phyloP scores from a whole-genome alignment of 1,140 invertebrate species.

The Phocides pigmalion region DNA sequence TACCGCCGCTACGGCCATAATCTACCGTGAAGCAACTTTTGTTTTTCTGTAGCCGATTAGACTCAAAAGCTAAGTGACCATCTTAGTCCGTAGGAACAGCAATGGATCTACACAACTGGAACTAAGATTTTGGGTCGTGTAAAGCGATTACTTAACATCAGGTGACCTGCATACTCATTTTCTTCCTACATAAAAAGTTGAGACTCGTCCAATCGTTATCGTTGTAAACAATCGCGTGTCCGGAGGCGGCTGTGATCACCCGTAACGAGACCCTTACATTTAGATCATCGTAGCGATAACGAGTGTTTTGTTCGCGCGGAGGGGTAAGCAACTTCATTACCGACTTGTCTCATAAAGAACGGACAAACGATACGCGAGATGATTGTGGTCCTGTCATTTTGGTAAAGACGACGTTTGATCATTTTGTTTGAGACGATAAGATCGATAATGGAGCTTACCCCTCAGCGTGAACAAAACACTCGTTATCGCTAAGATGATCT shows the following conservation, averaged over 20 bases:
- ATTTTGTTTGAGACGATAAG: too few relatives aligned
- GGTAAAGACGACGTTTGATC: not conserved
- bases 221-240: conserved; percentile 59
- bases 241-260: conserved; percentile 64
- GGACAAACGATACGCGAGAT: not conserved
- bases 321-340: conserved; percentile 63
- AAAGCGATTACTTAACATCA: too few relatives aligned
- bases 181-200: too few relatives aligned
- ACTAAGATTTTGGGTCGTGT: too few relatives aligned
- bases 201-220: conserved; percentile 45
- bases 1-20: too few relatives aligned
- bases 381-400: not conserved
- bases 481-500: conserved; percentile 70
- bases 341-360: conserved; percentile 9
- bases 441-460: conserved; percentile 61
- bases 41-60: too few relatives aligned
- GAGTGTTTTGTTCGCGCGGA: conserved; percentile 52
- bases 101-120: too few relatives aligned
- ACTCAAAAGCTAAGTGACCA: too few relatives aligned
- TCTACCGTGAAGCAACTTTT: too few relatives aligned
- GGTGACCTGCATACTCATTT: too few relatives aligned
- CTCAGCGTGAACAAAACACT: conserved; percentile 53
- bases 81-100: too few relatives aligned
- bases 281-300: conserved; percentile 71
- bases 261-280: conserved; percentile 58